phyloP scores from a whole-genome alignment of 2,797 vertebrate genomes.

The Leontopithecus rosalia region DNA sequence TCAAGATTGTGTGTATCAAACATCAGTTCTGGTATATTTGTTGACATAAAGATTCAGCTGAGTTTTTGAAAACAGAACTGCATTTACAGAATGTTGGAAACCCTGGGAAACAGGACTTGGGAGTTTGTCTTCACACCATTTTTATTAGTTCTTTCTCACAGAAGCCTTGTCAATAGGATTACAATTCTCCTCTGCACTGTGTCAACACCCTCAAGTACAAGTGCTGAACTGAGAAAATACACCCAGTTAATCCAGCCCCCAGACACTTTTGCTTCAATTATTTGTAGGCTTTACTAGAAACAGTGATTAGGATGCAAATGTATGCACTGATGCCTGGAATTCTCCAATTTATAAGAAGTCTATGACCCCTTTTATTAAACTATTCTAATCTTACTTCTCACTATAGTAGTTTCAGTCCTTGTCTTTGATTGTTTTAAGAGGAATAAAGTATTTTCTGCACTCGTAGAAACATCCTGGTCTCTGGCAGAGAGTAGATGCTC shows the following conservation, averaged over 20 bases:
- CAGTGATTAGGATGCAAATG: not conserved
- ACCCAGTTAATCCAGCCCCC: not conserved
- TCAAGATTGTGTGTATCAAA: not conserved
- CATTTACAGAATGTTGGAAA: not conserved
- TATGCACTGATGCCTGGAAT: rapidly evolving
- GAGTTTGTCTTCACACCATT: not conserved
- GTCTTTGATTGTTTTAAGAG: not conserved
- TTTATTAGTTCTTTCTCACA: not conserved
- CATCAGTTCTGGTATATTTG: not conserved
- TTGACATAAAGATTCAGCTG: not conserved
- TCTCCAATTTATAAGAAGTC: not conserved
- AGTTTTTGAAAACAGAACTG: not conserved
- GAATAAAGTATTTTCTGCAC: not conserved
- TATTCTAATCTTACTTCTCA: no score
- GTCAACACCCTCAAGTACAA: not conserved
- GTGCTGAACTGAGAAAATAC: not conserved
- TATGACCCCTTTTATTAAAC: not conserved
- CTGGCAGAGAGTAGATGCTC: not conserved
- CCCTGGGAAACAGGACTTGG: not conserved
- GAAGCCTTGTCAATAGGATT: not conserved
- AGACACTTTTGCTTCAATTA: not conserved
- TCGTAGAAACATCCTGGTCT: not conserved
- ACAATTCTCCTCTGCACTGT: not conserved
- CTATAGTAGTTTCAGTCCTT: not conserved
- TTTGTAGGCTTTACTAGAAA: not conserved